Percentiles rank a stretch among this genome's conserved stretches.
These are phyloP conservation scores for Caenorhabditis macrosperma DNA, from an alignment of 2,888 invertebrate species.

Conservation along the genomic window DNA sequence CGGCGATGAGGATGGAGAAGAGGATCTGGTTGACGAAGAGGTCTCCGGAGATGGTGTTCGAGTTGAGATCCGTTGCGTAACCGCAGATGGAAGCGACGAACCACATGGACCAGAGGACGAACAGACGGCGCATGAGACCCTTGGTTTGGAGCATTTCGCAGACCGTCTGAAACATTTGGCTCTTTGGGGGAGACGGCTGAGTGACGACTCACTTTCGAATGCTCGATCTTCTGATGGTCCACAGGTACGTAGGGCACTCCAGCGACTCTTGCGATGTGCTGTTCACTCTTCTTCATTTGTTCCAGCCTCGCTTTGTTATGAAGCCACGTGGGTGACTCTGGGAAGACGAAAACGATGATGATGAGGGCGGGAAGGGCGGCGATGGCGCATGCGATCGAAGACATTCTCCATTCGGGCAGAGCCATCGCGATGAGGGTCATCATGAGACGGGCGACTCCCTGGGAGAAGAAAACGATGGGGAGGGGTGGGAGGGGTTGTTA, in stretches of 20 bases:
- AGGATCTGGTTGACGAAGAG: slow-evolving; percentile 78
- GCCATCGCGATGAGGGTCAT: slow-evolving; percentile 75
- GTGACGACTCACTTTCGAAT: slow-evolving; percentile 62
- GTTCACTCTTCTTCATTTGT: slow-evolving; percentile 75
- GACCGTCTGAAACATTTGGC: slow-evolving; percentile 49
- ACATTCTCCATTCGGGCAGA: slow-evolving; percentile 76
- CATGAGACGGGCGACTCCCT: slow-evolving; percentile 74
- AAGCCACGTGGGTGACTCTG: slow-evolving; percentile 79
- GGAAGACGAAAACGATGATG: slow-evolving; percentile 77
- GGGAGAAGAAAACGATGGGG: too few relatives aligned
- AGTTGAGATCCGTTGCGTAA: slow-evolving; percentile 79
- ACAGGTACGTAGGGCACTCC: slow-evolving; percentile 73
- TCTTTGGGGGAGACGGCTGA: not conserved
- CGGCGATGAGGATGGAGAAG: slow-evolving; percentile 77
- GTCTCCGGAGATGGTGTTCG: slow-evolving; percentile 75
- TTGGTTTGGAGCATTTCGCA: slow-evolving; percentile 71
- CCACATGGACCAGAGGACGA: slow-evolving; percentile 79
- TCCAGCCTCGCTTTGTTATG: slow-evolving; percentile 72
- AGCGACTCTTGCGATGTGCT: slow-evolving; percentile 74
- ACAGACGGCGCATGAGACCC: slow-evolving; percentile 68
- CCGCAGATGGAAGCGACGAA: slow-evolving; percentile 76
- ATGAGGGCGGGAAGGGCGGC: slow-evolving; percentile 75
- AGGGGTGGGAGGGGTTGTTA: too few relatives aligned
- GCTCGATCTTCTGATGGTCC: slow-evolving; percentile 71
- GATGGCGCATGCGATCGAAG: slow-evolving; percentile 75